Evolutionary conservation across 2,113 vertebrate species (phyloP).

Genomic region (Noturus placidus): DNA sequence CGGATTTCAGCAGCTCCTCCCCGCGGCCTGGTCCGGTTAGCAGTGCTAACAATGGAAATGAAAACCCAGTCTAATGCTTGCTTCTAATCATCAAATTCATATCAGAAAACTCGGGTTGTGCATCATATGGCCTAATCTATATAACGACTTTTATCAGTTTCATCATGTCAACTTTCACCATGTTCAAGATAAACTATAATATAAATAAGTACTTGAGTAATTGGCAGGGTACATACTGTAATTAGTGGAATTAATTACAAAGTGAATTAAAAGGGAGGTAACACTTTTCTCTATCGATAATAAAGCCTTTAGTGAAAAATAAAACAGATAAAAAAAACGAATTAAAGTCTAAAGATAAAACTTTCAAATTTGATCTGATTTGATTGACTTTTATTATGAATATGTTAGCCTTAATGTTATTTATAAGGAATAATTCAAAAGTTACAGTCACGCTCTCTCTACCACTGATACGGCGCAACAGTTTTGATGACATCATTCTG

Average conservation of each 20-base stretch:
- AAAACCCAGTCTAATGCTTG: background rate
- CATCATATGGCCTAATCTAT: background rate
- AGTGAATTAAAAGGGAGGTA: background rate
- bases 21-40: conserved; percentile 1
- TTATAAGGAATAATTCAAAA: too few species aligned
- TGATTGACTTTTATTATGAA: too few species aligned
- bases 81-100: background rate
- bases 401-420: too few species aligned
- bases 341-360: too few species aligned
- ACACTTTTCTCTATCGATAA: too few species aligned
- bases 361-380: too few species aligned
- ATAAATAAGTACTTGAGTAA: background rate
- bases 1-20: background rate
- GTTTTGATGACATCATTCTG: too few species aligned
- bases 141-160: background rate
- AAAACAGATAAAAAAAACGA: background rate
- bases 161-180: background rate
- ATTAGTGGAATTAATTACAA: background rate
- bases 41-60: too few species aligned
- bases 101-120: background rate
- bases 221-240: background rate
- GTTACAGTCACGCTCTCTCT: too few species aligned
- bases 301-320: background rate
- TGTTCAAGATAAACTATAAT: background rate
- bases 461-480: too few species aligned